Evolutionary conservation across 1,140 invertebrate species (phyloP).

Genomic region (Ostrea denselamellosa): DNA sequence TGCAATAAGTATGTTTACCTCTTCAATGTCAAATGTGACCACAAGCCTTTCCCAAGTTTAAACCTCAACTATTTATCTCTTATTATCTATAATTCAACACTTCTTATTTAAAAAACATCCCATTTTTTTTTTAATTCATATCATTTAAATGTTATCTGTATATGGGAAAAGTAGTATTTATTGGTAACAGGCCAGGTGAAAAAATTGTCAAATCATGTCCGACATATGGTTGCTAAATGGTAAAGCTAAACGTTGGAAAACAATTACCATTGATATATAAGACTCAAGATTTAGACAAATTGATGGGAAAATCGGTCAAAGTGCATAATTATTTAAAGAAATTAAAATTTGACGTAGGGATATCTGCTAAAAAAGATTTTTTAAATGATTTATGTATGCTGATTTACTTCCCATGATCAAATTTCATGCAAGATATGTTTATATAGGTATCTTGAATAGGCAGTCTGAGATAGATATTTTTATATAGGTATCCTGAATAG

Average conservation of each 20-base stretch:
- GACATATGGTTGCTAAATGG: not conserved
- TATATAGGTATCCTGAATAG: not conserved
- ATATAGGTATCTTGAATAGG: not conserved
- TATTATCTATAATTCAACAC: slow-evolving; percentile 34
- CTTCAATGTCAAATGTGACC: slow-evolving; percentile 19
- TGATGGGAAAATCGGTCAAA: not conserved
- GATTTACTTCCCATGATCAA: slow-evolving; percentile 6
- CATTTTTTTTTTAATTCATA: not conserved
- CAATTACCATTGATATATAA: not conserved
- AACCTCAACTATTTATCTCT: slow-evolving; percentile 24
- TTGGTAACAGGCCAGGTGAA: slow-evolving; percentile 6
- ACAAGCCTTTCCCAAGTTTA: slow-evolving; percentile 26
- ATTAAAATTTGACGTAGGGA: not conserved
- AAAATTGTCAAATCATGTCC: not conserved
- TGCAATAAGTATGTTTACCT: not conserved
- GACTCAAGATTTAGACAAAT: not conserved
- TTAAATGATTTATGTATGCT: not conserved
- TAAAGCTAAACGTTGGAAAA: not conserved
- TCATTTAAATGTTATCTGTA: slow-evolving; percentile 5
- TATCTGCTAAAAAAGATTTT: not conserved
- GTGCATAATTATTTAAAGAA: not conserved
- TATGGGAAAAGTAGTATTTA: not conserved
- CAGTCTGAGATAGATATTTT: not conserved
- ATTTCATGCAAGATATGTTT: not conserved
- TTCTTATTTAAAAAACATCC: not conserved